Evolutionary conservation across 2,888 invertebrate genomes (phyloP), one percentile per base, ranked within the genome.

Genomic region (Dastarcus helophoroides): DNA sequence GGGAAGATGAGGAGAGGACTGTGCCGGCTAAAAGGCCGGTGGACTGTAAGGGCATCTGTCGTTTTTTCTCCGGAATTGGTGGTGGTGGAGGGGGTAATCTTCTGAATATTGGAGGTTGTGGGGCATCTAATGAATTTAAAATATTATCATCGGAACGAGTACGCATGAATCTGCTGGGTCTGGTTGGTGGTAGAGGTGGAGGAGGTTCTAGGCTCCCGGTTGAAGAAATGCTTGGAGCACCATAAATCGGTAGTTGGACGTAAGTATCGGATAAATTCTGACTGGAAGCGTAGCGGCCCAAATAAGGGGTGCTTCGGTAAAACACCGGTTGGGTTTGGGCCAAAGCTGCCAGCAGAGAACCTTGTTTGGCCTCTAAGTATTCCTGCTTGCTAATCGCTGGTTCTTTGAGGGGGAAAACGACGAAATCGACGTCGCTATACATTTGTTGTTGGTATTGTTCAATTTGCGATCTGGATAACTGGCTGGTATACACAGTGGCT

Each of bases 401-500:
- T 60, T 90, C 89, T 61, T 88, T 88, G 38, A 88, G 60, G 1
- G 89, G 89, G 52, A 88, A 90, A 56, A 89, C 85, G 4, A 90
- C 89, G 51, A 86, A 90, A 60, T 90, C 89, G 3, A 86, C 85
- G 51, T 90, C 89, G 37, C 89, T 89, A 49, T 85, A 86, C 33
- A 90, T 68, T 53, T 89, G 89, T 51, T 86, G 85, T 47, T 86
- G 83, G 50, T 86, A 90, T 50, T 85, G 79, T 40, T 86, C 84
- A 37, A 88, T 79, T 53, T 86, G 88, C 13, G 78, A 76, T 10
- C 76, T 65, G 0, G 78, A 76, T 23, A 80, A 61, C 46, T 79
- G 78, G 44, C 72, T 73, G 17, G 76, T 71, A 46, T 78, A 79
- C 1, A 78, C 73, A 0, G 82, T 80, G 1, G 84, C 79, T 3